phyloP scores from a whole-genome alignment of 2,888 invertebrate species.

The Eupithecia pulchellata region DNA sequence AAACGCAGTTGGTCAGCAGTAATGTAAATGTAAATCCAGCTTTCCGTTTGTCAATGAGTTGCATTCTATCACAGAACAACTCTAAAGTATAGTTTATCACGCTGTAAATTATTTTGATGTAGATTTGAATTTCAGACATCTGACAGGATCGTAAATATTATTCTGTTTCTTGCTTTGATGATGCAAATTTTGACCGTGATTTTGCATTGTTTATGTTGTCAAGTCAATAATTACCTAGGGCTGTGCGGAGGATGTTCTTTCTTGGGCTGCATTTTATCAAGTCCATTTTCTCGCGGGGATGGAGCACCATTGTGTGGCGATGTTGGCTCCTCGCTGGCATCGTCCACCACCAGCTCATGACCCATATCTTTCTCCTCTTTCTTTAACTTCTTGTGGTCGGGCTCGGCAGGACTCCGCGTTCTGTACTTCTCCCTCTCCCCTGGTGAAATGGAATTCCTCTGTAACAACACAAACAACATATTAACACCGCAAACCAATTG shows the following conservation, averaged over 20 bases:
- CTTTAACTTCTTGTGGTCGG: constrained; percentile 89
- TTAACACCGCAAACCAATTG: constrained; percentile 51
- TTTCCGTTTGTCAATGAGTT: constrained; percentile 29
- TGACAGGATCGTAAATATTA: constrained; percentile 5
- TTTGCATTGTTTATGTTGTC: constrained; percentile 18
- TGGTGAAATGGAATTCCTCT: constrained; percentile 95
- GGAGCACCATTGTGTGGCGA: constrained; percentile 95
- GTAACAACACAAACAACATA: constrained; percentile 65
- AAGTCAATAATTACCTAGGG: constrained; percentile 70
- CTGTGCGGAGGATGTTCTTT: constrained; percentile 92
- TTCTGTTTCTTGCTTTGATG: not conserved
- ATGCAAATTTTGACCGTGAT: not conserved
- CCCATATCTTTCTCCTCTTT: constrained; percentile 94
- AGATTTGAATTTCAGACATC: constrained; percentile 5
- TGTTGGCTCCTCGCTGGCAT: constrained; percentile 95
- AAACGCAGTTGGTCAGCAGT: constrained; percentile 36
- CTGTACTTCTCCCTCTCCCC: constrained; percentile 93
- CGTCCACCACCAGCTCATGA: constrained; percentile 97
- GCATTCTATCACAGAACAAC: constrained; percentile 31
- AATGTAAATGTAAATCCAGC: constrained; percentile 33
- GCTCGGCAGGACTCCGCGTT: constrained; percentile 91
- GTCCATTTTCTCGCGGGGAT: constrained; percentile 94
- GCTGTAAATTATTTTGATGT: constrained; percentile 19
- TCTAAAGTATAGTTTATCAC: too few species aligned
- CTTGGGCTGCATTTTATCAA: constrained; percentile 91